Evolutionary conservation across 2,888 invertebrate species (phyloP), one percentile per base, ranked within the genome.

Genomic region (Crocallis elinguaria): DNA sequence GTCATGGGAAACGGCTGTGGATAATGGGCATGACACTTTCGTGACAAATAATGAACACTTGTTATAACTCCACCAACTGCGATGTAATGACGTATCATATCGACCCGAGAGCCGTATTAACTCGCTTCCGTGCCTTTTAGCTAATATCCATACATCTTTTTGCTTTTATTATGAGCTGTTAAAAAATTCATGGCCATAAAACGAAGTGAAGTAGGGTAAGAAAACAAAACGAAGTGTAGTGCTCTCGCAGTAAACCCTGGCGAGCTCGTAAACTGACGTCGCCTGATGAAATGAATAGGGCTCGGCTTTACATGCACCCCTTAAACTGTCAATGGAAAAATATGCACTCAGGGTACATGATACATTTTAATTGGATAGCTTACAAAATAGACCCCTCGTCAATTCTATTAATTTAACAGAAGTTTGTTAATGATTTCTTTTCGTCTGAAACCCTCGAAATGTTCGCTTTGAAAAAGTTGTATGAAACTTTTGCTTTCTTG

Each of bases 251-350:
- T 81, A 80, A 85, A 79, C 73, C 73, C 72, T 71, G 72, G 77
- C 74, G 73, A 72, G 79, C 77, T 85, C 85, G 77, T 86, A 87
- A 86, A 86, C 75, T 77, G 75, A 69, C 72, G 73, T 64, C 65
- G 72, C 74, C 65, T 72, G 76, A 69, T 73, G 75, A 74, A 78
- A 75, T 80, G 79, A 82, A 81, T 77, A 76, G 76, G 60, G 67
- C 66, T 66, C 60, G 67, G 61, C 72, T 69, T 62, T 64, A 62
- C 68, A 13, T 73, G 57, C 62, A 59, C 25, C 38, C 35, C 54
- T 38, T 39, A 30, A 45, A 25, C 69, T 75, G 70, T 73, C 78
- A 76, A 73, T 74, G 69, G 73, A 65, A 69, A 66, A 56, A 69
- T 72, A 71, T 71, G 73, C 64, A 71, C 69, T 62, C 60, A 63